A percentile compares a stretch with the other conserved stretches of the same genome.
phyloP scores from a whole-genome alignment of 2,797 vertebrate genomes.

The Lagorchestes hirsutus region DNA sequence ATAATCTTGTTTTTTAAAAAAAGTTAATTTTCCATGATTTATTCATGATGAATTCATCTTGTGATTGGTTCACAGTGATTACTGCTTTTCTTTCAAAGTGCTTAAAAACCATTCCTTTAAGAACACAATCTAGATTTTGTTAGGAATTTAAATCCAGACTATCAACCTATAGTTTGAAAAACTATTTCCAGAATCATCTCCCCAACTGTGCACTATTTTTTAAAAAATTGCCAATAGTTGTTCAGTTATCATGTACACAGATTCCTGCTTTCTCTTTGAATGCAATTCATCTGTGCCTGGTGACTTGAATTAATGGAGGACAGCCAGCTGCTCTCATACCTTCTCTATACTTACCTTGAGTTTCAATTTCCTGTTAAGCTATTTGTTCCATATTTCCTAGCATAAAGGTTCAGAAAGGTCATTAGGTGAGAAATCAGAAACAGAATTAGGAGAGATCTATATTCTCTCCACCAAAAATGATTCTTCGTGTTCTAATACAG shows the following conservation, averaged over 20 bases:
- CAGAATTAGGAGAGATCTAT: not conserved
- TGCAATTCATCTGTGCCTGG: not conserved
- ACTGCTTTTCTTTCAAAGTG: not conserved
- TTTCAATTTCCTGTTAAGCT: not conserved
- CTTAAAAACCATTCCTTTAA: not conserved
- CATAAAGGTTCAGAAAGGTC: not conserved
- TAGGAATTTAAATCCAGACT: not conserved
- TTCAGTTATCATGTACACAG: not conserved
- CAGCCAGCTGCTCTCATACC: not conserved
- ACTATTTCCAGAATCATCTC: not conserved
- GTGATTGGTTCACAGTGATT: not conserved
- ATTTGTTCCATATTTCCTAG: not conserved
- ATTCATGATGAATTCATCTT: not conserved
- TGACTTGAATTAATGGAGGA: not conserved
- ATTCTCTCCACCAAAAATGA: slow-evolving; percentile 12
- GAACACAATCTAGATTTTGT: not conserved
- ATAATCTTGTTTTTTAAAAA: not conserved
- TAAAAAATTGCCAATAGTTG: not conserved
- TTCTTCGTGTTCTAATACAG: not conserved
- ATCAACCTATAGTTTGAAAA: not conserved
- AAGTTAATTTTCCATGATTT: not conserved
- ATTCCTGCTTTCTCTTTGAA: not conserved
- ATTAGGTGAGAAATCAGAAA: not conserved
- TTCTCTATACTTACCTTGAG: not conserved
- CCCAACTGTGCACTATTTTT: not conserved